Evolutionary conservation across 2,888 invertebrate genomes (phyloP).

Genomic region (Drosophila pseudotalamancana): DNA sequence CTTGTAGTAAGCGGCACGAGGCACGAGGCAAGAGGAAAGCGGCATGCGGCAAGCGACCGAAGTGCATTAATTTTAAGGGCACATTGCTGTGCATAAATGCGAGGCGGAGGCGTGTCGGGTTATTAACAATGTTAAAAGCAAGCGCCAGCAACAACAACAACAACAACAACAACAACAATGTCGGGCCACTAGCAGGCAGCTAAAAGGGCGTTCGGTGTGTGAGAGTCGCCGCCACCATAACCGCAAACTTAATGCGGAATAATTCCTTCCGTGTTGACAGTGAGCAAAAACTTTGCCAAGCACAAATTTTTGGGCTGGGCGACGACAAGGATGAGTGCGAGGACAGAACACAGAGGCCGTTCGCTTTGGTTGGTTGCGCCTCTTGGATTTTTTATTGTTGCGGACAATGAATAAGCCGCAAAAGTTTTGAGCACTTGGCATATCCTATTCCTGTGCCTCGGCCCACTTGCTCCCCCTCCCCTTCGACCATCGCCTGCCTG

Average conservation of each 20-base stretch:
- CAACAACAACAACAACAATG: slow-evolving; percentile 24
- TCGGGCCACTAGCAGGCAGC: slow-evolving; percentile 8
- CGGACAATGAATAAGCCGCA: slow-evolving; percentile 77
- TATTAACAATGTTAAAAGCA: slow-evolving; percentile 78
- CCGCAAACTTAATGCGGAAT: slow-evolving; percentile 81
- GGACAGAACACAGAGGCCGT: background rate
- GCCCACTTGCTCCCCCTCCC: too few relatives aligned
- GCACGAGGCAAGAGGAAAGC: too few relatives aligned
- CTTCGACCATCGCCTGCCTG: slow-evolving; percentile 1
- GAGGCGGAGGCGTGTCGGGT: slow-evolving; percentile 70
- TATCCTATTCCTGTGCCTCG: slow-evolving; percentile 69
- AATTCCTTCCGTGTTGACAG: slow-evolving; percentile 81
- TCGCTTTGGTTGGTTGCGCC: slow-evolving; percentile 29
- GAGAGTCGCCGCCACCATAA: slow-evolving; percentile 74
- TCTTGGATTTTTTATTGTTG: slow-evolving; percentile 60
- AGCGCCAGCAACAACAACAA: slow-evolving; percentile 50
- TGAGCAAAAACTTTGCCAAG: slow-evolving; percentile 72
- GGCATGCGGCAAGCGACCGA: slow-evolving; percentile 1
- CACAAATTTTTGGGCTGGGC: slow-evolving; percentile 61
- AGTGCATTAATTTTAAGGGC: slow-evolving; percentile 79
- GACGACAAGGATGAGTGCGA: slow-evolving; percentile 17
- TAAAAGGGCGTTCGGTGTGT: slow-evolving; percentile 49
- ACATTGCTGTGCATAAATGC: slow-evolving; percentile 76
- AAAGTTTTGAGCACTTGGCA: slow-evolving; percentile 75
- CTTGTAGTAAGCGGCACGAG: slow-evolving; percentile 42